phyloP scores from a whole-genome alignment of 2,888 invertebrate species.

The Dicyrtomina minuta region DNA sequence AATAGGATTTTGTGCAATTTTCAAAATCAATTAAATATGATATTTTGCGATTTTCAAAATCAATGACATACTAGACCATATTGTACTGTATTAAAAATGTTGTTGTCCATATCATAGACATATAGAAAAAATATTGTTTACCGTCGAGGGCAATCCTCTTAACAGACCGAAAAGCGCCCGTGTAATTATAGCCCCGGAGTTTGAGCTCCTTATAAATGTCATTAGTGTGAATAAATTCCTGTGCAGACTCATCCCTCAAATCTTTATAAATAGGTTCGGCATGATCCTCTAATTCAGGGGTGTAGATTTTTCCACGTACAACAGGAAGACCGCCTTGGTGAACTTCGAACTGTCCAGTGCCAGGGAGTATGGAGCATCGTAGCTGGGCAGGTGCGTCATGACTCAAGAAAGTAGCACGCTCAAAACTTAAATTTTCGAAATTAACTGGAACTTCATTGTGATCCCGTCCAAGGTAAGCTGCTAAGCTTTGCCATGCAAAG shows the following conservation, averaged over 20 bases:
- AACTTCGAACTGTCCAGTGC: conserved; percentile 64
- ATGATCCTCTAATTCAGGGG: not conserved
- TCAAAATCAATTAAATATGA: no score
- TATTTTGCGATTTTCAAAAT: no score
- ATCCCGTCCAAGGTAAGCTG: conserved; percentile 67
- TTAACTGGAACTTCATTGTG: conserved; percentile 73
- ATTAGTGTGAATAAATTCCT: conserved; percentile 14
- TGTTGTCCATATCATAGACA: no score
- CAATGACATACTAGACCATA: no score
- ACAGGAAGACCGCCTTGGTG: conserved; percentile 56
- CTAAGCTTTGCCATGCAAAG: conserved; percentile 76
- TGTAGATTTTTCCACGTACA: conserved; percentile 55
- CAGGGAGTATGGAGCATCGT: conserved; percentile 74
- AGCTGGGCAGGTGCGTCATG: conserved; percentile 66
- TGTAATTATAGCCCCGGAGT: conserved; percentile 83
- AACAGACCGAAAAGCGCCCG: conserved; percentile 80
- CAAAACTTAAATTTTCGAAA: conserved; percentile 81
- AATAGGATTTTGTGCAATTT: no score
- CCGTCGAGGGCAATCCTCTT: conserved; percentile 48
- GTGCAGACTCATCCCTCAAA: no score
- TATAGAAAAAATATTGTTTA: no score
- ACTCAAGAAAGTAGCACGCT: conserved; percentile 77
- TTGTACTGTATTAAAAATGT: no score
- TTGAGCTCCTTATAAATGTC: conserved; percentile 86
- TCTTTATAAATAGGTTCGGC: no score